Conservation (phyloP, 2,113 vertebrate species). For the Marcusenius ussheri region DNA sequence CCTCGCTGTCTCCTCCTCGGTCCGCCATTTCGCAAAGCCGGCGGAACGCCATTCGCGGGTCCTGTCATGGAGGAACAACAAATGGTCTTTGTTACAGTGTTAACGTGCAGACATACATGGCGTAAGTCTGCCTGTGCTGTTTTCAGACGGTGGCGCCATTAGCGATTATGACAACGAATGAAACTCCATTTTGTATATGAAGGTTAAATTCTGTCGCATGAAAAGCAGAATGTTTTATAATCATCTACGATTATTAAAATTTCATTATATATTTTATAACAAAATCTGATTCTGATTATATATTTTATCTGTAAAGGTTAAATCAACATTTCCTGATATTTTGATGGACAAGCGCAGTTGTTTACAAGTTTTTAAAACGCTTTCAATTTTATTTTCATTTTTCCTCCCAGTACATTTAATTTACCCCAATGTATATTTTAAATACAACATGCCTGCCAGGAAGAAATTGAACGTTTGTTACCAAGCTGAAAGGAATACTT, state of each 20-base stretch:
- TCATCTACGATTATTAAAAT: background rate
- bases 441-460: background rate
- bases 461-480: background rate
- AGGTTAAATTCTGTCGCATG: background rate
- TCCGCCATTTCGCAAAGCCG: conserved; percentile 60
- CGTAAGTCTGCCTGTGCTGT: background rate
- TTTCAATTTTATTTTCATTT: background rate
- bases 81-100: conserved; percentile 31
- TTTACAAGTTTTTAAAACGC: background rate
- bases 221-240: background rate
- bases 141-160: conserved; percentile 1
- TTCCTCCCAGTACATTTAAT: background rate
- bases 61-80: conserved; percentile 49
- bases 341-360: background rate
- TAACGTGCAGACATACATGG: background rate
- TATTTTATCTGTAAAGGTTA: background rate
- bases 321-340: background rate
- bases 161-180: background rate
- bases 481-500: background rate
- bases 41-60: conserved; percentile 24
- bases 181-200: conserved; percentile 21
- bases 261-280: background rate
- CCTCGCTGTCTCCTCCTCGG: conserved; percentile 19
- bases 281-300: background rate
- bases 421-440: background rate